Evolutionary conservation across 1,140 invertebrate genomes (phyloP).

Genomic region (Meloidogyne hapla): DNA sequence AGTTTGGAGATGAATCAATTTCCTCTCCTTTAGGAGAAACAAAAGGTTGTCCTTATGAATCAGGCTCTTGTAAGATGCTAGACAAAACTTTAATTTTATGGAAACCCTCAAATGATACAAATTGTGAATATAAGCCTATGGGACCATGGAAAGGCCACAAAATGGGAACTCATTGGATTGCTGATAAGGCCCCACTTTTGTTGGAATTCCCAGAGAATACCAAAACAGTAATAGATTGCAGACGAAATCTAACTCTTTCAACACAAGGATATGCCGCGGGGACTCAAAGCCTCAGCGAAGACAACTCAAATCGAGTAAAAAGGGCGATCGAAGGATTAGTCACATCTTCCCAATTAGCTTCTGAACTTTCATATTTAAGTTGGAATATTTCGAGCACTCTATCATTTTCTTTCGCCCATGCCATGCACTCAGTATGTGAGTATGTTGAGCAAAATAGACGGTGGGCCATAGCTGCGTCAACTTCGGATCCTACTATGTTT

Average conservation of each 20-base stretch:
- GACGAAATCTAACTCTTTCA: background rate
- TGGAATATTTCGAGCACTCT: slow-evolving; percentile 6
- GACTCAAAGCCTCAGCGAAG: background rate
- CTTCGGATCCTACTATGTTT: background rate
- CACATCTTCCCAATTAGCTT: slow-evolving; percentile 8
- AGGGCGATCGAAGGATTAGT: background rate
- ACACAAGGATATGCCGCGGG: background rate
- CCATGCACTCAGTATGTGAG: slow-evolving; percentile 4
- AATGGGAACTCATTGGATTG: slow-evolving; percentile 9
- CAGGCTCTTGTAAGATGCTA: background rate
- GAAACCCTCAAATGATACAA: background rate
- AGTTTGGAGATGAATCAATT: background rate
- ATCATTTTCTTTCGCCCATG: slow-evolving; percentile 1
- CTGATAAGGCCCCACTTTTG: background rate
- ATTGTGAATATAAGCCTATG: background rate
- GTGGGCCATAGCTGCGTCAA: background rate
- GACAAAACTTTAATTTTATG: slow-evolving; percentile 2
- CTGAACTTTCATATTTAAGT: background rate
- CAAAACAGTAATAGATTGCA: background rate
- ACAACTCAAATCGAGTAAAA: background rate
- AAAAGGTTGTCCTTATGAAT: background rate
- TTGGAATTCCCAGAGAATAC: background rate
- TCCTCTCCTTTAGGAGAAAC: background rate
- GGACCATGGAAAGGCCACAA: background rate
- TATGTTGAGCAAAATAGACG: slow-evolving; percentile 2